A percentile compares a stretch with the other conserved stretches of the same genome.
Evolutionary conservation across 2,888 invertebrate species (phyloP).

Genomic region (Ctenicera cuprea): DNA sequence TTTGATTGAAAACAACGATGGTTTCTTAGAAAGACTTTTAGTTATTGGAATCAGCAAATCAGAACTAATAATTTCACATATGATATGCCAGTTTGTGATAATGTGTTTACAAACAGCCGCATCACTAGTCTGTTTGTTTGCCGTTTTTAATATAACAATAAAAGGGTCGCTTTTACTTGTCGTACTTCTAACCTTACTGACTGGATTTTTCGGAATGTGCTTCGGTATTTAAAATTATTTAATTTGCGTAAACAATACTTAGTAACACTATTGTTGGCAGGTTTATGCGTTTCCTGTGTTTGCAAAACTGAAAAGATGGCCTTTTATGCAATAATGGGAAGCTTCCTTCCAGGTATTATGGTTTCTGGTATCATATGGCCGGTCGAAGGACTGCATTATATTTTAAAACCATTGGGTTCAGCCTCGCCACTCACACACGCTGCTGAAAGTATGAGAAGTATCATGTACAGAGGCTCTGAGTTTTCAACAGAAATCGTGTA

Average conservation of each 20-base stretch:
- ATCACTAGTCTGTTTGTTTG: slow-evolving; percentile 86
- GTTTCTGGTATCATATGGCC: slow-evolving; percentile 96
- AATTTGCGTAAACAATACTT: not conserved
- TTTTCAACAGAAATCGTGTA: slow-evolving; percentile 88
- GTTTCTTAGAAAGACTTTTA: slow-evolving; percentile 90
- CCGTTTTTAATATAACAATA: slow-evolving; percentile 85
- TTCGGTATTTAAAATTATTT: slow-evolving; percentile 79
- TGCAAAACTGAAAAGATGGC: slow-evolving; percentile 90
- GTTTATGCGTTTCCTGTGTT: slow-evolving; percentile 87
- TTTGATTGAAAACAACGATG: slow-evolving; percentile 91
- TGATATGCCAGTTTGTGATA: slow-evolving; percentile 90
- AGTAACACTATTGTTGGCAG: slow-evolving; percentile 72
- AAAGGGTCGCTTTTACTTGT: slow-evolving; percentile 86
- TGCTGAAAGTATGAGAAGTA: slow-evolving; percentile 89
- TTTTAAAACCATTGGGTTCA: slow-evolving; percentile 84
- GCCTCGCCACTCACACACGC: slow-evolving; percentile 92
- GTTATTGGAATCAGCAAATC: slow-evolving; percentile 88
- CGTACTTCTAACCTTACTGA: slow-evolving; percentile 84
- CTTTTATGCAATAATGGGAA: slow-evolving; percentile 89
- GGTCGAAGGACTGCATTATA: slow-evolving; percentile 90
- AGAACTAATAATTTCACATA: slow-evolving; percentile 92
- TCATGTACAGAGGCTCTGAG: slow-evolving; percentile 91
- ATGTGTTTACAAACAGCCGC: slow-evolving; percentile 86
- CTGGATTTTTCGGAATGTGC: slow-evolving; percentile 95
- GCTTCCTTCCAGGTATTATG: slow-evolving; percentile 90